Base-by-base conservation (phyloP, 2,797 vertebrate genomes). In the Hoplostethus mediterraneus region DNA sequence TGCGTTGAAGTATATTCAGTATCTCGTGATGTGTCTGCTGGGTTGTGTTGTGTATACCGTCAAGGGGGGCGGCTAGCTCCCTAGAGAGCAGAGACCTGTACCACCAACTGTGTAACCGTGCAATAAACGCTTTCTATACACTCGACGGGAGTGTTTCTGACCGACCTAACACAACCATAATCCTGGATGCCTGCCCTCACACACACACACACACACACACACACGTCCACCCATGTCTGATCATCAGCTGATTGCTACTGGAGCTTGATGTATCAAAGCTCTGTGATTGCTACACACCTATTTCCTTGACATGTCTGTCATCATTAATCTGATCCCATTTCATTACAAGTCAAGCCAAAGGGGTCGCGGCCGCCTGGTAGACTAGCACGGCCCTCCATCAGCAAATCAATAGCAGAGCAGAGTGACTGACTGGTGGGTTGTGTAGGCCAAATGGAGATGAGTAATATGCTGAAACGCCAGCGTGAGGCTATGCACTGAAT, bases 291-390 rank as follows among this genome's bases (percentile, higher is more conserved):
- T 51, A 40, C 31, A 51, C 42, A 58, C 67, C 47, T 58, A 45
- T 80, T 66, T 67, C 57, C 48, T 75, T 25, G 10, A 71, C 17
- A 56, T 40, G 48, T 52, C 66, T 67, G 72, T 63, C 73, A 78
- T 84, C 61, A 49, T 54, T 85, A 55, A 80, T 70, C 54, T 77
- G 67, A 85, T 72, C 72, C 55, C 57, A 49, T 79, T 87, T 79
- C 83, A 85, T 63, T 66, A 65, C 69, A 71, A 56, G 68, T 49
- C 8, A 17, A 42, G 63, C 55, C 0, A 73, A 77, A 52, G 33
- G 75, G 84, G 79, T 21, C 21, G 21, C 17, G 57, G 47, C 63
- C 16, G 62, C 77, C 77, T 67, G 16, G 4, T 5, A 42, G 72
- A 52, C 64, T 40, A 36, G 21, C 4, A 28, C 3, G 3, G 68